phyloP scores from a whole-genome alignment of 2,888 invertebrate genomes.

The Diaperis boleti region DNA sequence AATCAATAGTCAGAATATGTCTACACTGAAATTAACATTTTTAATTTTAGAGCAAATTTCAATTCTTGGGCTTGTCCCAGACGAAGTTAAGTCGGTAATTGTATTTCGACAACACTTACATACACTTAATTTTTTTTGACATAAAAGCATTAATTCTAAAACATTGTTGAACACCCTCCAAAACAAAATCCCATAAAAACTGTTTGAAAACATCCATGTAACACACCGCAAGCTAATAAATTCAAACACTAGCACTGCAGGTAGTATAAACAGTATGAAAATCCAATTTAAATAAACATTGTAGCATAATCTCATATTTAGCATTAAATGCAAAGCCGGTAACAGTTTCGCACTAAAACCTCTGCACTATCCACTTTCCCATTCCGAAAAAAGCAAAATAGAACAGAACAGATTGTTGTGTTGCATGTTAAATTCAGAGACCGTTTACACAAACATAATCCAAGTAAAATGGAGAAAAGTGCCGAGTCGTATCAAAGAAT shows the following conservation, averaged over 20 bases:
- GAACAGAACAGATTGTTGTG: not conserved
- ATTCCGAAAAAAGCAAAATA: not conserved
- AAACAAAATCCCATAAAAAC: no score
- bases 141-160: no score
- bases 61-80: no score
- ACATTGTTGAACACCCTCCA: no score
- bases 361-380: not conserved
- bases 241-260: not conserved
- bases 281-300: not conserved
- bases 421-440: slow-evolving; percentile 8
- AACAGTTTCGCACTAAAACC: slow-evolving; percentile 1
- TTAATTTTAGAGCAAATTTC: no score
- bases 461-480: slow-evolving; percentile 28
- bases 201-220: not conserved
- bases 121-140: no score
- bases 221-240: not conserved
- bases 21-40: no score
- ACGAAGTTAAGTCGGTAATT: no score
- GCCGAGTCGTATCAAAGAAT: slow-evolving; percentile 33
- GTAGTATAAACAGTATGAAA: not conserved
- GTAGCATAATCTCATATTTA: not conserved
- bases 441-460: slow-evolving; percentile 26
- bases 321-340: not conserved
- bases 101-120: no score
- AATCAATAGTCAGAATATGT: no score